Evolutionary conservation across 1,140 invertebrate genomes (phyloP), one percentile per base, ranked within the genome.

Genomic region (Ostrea edulis): DNA sequence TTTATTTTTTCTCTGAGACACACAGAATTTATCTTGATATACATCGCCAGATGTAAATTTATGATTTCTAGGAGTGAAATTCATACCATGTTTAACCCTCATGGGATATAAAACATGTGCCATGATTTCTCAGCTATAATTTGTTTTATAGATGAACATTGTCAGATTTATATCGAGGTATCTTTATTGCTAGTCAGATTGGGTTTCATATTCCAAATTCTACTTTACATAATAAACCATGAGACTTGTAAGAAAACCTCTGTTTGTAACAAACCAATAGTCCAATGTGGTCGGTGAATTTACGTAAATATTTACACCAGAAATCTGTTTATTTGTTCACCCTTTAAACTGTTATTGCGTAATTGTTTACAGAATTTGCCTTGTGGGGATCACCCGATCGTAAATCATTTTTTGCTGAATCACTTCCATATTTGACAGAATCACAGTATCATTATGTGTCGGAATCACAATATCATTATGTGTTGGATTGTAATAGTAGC

Each of bases 41-140:
- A 77, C 68, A 29, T 77, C 35, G 68, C 68, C 68, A 77, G 68
- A 77, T 77, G 68, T 77, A 77, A 77, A 29, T 77, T 35, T 35
- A 77, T 35, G 68, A 77, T 77, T 62, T 77, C 25, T 29, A 5
- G 22, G 68, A 25, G 25, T 11, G 25, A 20, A 35, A 77, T 77
- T 29, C 35, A 12, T 35, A 14, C 25, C 29, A 29, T 77, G 68
- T 77, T 77, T 29, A 77, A 77, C 68, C 14, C 68, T 14, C 29
- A 29, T 77, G 25, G 68, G 68, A 25, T 77, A 25, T 77, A 14
- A 44, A 77, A 35, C 68, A 29, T 77, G 22, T 77, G 29, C 8
- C 68, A 77, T 29, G 68, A 77, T 35, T 77, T 77, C 25, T 25
- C 29, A 14, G 25, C 68, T 71, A 29, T 9, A 35, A 29, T 62